Evolutionary conservation across 2,797 vertebrate species (phyloP), one percentile per base, ranked within the genome.

Genomic region (Merluccius polli): DNA sequence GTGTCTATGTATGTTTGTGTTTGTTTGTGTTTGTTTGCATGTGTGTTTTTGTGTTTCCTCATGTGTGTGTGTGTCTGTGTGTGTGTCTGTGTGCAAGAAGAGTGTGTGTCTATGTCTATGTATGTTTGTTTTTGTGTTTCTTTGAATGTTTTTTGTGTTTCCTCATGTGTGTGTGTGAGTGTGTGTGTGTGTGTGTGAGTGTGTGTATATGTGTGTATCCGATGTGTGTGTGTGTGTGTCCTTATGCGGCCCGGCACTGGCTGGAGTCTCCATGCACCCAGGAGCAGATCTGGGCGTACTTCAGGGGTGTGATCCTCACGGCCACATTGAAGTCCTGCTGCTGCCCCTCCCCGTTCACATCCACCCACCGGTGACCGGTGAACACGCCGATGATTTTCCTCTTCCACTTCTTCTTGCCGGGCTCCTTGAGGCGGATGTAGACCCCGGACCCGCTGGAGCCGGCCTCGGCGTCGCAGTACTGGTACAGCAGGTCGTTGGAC

Each of bases 321-420:
- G 96, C 98, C 79, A 99, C 96, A 9, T 99, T 99, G 91, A 96
- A 99, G 94, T 99, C 97, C 95, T 96, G 96, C 89, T 96, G 96
- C 65, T 84, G 82, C 0, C 96, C 96, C 0, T 94, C 85, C 44
- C 96, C 95, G 3, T 91, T 93, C 70, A 98, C 92, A 4, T 98
- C 95, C 87, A 98, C 95, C 97, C 96, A 96, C 88, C 97, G 97
- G 82, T 98, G 98, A 70, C 97, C 98, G 0, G 97, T 95, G 89
- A 96, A 98, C 44, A 99, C 91, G 0, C 96, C 98, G 0, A 99
- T 94, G 83, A 99, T 95, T 89, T 97, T 99, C 82, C 98, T 93
- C 84, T 92, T 97, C 97, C 98, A 99, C 32, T 93, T 95, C 88
- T 95, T 97, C 82, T 94, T 94, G 82, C 94, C 94, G 0, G 95